phyloP scores from a whole-genome alignment of 2,888 invertebrate species.

The Meteorus cinctellus region DNA sequence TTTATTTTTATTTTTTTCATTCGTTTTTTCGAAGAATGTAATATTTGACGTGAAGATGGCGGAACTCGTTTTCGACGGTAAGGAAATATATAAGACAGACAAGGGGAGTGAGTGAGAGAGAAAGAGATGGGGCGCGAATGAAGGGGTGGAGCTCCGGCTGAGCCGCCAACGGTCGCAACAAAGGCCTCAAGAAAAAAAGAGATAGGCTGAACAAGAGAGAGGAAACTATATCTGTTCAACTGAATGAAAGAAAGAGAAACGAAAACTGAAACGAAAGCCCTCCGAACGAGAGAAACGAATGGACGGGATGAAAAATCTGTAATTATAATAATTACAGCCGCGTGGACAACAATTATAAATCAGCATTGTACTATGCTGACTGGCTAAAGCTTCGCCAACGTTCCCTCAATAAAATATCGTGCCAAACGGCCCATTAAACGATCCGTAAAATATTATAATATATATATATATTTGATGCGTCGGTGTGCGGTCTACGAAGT shows the following conservation, averaged over 20 bases:
- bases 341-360: conserved; percentile 68
- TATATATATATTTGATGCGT: conserved; percentile 33
- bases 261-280: conserved; percentile 41
- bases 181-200: conserved; percentile 51
- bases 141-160: conserved; percentile 61
- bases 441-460: conserved; percentile 28
- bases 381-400: conserved; percentile 53
- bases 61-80: conserved; percentile 32
- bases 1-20: neutral
- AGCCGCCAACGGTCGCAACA: conserved; percentile 7
- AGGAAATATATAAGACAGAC: conserved; percentile 14
- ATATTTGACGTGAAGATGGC: conserved; percentile 48
- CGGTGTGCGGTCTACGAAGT: conserved; percentile 41
- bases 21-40: conserved; percentile 5
- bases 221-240: conserved; percentile 26
- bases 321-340: conserved; percentile 69
- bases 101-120: conserved; percentile 42
- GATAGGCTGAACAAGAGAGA: conserved; percentile 31
- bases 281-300: conserved; percentile 42
- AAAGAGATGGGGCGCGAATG: conserved; percentile 51
- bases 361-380: conserved; percentile 66
- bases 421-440: conserved; percentile 36
- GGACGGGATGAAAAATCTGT: conserved; percentile 64
- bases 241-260: neutral
- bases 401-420: conserved; percentile 59